Conservation (phyloP, 2,888 invertebrate genomes). For the Chloroclysta siterata region DNA sequence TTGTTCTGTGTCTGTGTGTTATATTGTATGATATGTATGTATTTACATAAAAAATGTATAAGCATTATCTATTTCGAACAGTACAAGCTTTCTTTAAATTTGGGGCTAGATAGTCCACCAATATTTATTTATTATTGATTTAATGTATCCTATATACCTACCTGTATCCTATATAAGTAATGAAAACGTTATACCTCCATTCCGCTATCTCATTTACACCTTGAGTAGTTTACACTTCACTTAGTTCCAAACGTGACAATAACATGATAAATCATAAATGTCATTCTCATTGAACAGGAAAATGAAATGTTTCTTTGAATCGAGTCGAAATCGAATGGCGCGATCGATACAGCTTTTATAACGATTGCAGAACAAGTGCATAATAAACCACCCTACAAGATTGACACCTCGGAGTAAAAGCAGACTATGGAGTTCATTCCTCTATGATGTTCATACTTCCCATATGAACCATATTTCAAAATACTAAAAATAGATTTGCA, state of each 20-base stretch:
- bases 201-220: constrained; percentile 3
- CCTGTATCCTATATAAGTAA: not conserved
- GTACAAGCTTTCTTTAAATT: too few relatives aligned
- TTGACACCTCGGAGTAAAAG: constrained; percentile 25
- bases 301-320: constrained; percentile 64
- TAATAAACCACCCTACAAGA: constrained; percentile 23
- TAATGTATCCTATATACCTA: too few relatives aligned
- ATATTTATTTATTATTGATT: too few relatives aligned
- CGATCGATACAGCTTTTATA: constrained; percentile 54
- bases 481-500: not conserved
- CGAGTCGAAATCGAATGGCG: constrained; percentile 49
- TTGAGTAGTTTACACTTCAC: constrained; percentile 19
- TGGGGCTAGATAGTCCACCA: too few relatives aligned
- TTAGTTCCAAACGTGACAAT: constrained; percentile 27
- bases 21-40: too few relatives aligned
- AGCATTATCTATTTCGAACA: too few relatives aligned
- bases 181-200: not conserved
- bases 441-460: not conserved
- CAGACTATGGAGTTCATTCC: not conserved
- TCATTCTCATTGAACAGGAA: constrained; percentile 75
- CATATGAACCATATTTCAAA: not conserved
- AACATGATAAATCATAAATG: constrained; percentile 64
- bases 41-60: too few relatives aligned
- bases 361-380: constrained; percentile 26
- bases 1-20: too few relatives aligned